A percentile compares a stretch with the other conserved stretches of the same genome.
Conservation (phyloP, 2,888 invertebrate species). For the Hoplodrina blanda region DNA sequence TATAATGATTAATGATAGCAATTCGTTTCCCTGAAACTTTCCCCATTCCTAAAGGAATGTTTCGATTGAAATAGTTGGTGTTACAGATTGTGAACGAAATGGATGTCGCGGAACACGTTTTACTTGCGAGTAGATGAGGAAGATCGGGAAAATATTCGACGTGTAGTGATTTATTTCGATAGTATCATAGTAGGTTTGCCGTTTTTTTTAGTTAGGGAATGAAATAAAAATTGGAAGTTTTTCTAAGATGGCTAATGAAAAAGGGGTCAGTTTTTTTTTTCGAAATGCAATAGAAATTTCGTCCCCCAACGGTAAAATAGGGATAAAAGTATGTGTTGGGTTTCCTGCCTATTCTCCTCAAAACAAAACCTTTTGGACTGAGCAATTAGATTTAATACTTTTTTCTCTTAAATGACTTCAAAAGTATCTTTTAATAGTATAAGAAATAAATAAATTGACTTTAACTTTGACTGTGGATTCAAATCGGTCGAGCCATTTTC, state of each 20-base stretch:
- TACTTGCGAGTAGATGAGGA: constrained; percentile 34
- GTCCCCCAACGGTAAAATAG: no score
- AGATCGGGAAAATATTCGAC: constrained; percentile 29
- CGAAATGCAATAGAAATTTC: no score
- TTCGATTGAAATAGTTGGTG: constrained; percentile 75
- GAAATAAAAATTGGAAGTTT: not conserved
- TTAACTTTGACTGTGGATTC: no score
- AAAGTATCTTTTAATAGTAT: no score
- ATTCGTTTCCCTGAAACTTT: constrained; percentile 49
- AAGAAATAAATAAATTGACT: no score
- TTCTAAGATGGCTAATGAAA: not conserved
- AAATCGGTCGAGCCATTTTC: no score
- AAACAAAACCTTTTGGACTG: no score
- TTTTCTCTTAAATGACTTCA: no score
- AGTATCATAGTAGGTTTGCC: not conserved
- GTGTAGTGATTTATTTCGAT: constrained; percentile 31
- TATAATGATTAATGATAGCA: constrained; percentile 49
- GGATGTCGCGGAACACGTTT: constrained; percentile 25
- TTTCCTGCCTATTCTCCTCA: no score
- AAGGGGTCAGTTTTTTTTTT: not conserved
- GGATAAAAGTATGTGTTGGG: no score
- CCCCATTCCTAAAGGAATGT: constrained; percentile 66
- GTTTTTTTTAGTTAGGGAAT: not conserved
- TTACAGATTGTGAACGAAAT: constrained; percentile 54
- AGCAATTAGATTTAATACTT: no score